Conservation (phyloP, 2,113 vertebrate species). For the Anoplopoma fimbria region DNA sequence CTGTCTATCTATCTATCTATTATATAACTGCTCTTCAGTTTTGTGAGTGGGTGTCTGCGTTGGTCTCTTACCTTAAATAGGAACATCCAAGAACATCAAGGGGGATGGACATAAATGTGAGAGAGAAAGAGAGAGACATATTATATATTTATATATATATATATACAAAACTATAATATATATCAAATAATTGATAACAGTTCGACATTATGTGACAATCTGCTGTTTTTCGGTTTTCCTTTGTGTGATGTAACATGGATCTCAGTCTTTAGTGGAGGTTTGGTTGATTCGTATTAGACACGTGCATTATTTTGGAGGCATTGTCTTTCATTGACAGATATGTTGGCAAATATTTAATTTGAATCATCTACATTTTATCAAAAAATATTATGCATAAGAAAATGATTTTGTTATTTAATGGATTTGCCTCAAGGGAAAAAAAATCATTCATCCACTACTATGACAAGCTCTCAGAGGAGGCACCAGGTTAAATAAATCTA, state of each 20-base stretch:
- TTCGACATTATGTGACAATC: neutral
- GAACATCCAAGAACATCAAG: constrained; percentile 7
- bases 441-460: neutral
- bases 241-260: too few species aligned
- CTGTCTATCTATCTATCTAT: constrained; percentile 3
- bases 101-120: constrained; percentile 1
- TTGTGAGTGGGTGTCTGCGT: neutral
- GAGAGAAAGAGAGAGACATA: constrained; percentile 26
- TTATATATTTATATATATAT: neutral
- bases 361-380: neutral
- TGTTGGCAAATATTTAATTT: neutral
- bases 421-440: neutral
- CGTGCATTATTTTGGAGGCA: neutral
- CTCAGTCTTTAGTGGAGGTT: neutral
- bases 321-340: neutral
- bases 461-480: neutral
- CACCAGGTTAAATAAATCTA: neutral
- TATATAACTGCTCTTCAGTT: neutral
- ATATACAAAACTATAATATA: neutral
- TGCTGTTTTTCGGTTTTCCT: neutral
- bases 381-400: neutral
- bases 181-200: neutral
- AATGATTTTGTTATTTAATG: neutral
- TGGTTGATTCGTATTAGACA: neutral
- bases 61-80: constrained; percentile 69